A percentile compares a stretch with the other conserved stretches of the same genome.
Conservation (phyloP, 2,888 invertebrate species). For the Epistrophella euchroma region DNA sequence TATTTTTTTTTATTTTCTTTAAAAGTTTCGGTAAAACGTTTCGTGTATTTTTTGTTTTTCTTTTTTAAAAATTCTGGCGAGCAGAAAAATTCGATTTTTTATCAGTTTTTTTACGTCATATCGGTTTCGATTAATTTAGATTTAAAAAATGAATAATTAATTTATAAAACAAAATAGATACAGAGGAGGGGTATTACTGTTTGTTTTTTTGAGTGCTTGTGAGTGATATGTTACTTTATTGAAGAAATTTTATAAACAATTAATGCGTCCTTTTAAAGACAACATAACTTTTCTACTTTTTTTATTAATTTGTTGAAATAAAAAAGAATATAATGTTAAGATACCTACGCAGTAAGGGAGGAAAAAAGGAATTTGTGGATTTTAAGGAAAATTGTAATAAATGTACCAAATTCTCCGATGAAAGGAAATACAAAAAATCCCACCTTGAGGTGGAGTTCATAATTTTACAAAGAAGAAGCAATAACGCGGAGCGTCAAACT, state of each 20-base stretch:
- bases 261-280: too few species aligned
- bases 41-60: slow-evolving; percentile 48
- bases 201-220: neutral
- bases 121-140: slow-evolving; percentile 65
- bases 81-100: slow-evolving; percentile 75
- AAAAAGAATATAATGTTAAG: too few species aligned
- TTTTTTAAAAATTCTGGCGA: slow-evolving; percentile 65
- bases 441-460: too few species aligned
- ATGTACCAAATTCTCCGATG: too few species aligned
- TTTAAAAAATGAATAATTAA: slow-evolving; percentile 3
- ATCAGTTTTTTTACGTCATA: slow-evolving; percentile 73
- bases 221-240: slow-evolving; percentile 34
- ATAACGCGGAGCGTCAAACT: too few species aligned
- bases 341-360: too few species aligned
- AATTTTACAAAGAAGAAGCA: too few species aligned
- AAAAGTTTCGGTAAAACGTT: slow-evolving; percentile 67
- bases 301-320: too few species aligned
- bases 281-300: too few species aligned
- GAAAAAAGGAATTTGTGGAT: too few species aligned
- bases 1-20: slow-evolving; percentile 48
- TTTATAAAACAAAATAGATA: neutral
- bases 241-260: neutral
- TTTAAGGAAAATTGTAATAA: too few species aligned
- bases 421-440: too few species aligned
- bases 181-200: neutral